These are phyloP conservation scores for Pseudochaenichthys georgianus DNA, from an alignment of 2,797 vertebrate species.

Conservation along the genomic window DNA sequence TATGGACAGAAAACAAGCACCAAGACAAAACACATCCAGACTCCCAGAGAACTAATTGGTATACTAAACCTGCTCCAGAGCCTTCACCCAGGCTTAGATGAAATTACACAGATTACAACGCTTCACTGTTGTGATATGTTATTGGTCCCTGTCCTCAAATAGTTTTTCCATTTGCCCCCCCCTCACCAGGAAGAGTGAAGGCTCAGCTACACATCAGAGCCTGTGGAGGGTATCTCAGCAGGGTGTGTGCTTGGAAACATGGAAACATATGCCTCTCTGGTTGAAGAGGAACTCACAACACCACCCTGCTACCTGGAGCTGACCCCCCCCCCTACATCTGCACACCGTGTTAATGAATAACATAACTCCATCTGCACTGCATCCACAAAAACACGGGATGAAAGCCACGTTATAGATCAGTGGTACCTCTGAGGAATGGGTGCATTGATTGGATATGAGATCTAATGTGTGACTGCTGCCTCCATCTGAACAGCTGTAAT, in stretches of 20 bases:
- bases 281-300: slow-evolving; percentile 9
- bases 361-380: slow-evolving; percentile 44
- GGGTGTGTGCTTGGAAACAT: background rate
- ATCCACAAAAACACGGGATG: slow-evolving; percentile 27
- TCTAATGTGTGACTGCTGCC: slow-evolving; percentile 62
- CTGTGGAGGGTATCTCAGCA: background rate
- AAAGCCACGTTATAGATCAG: slow-evolving; percentile 50
- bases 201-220: too few relatives aligned
- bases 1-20: background rate
- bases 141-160: slow-evolving; percentile 29
- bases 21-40: background rate
- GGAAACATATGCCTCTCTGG: background rate
- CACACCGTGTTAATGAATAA: slow-evolving; percentile 32
- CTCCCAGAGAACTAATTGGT: background rate
- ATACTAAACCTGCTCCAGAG: background rate
- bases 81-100: background rate
- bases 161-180: slow-evolving; percentile 12
- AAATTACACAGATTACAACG: slow-evolving; percentile 10
- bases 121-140: slow-evolving; percentile 25
- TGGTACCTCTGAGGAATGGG: slow-evolving; percentile 55
- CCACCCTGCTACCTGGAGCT: background rate
- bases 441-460: slow-evolving; percentile 72
- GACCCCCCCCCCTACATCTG: slow-evolving; percentile 14
- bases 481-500: slow-evolving; percentile 66
- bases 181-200: background rate